Evolutionary conservation across 1,140 invertebrate species (phyloP).

Genomic region (Mylabris phalerata): DNA sequence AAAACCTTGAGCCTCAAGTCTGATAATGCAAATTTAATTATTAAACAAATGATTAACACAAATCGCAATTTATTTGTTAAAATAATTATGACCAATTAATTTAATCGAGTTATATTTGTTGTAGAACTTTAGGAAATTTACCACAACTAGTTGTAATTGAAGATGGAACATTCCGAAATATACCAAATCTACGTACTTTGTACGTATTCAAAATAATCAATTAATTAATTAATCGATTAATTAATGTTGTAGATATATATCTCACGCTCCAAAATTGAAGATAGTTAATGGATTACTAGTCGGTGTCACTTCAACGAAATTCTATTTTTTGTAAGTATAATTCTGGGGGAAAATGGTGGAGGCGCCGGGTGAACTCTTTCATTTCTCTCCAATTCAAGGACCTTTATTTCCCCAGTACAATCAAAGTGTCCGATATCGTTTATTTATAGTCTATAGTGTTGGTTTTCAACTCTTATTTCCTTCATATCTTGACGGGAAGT

Average conservation of each 20-base stretch:
- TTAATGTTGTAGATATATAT: conserved; percentile 42
- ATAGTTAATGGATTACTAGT: conserved; percentile 41
- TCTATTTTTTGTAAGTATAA: conserved; percentile 47
- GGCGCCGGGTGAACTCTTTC: neutral
- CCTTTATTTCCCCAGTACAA: too few relatives aligned
- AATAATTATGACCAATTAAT: too few relatives aligned
- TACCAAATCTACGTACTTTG: conserved; percentile 45
- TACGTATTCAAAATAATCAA: conserved; percentile 26
- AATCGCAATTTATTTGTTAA: too few relatives aligned
- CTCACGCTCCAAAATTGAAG: conserved; percentile 45
- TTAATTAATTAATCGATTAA: neutral
- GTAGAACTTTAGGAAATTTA: conserved; percentile 38
- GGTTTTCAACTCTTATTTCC: neutral
- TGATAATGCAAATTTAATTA: too few relatives aligned
- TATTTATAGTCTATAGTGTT: neutral
- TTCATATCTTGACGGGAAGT: neutral
- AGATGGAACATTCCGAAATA: conserved; percentile 43
- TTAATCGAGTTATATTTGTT: too few relatives aligned
- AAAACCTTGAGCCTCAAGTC: too few relatives aligned
- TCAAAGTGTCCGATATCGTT: too few relatives aligned
- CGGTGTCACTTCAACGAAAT: conserved; percentile 42
- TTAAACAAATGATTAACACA: too few relatives aligned
- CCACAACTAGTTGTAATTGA: conserved; percentile 43
- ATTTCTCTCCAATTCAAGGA: too few relatives aligned
- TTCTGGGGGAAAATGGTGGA: conserved; percentile 6